Evolutionary conservation across 2,113 vertebrate genomes (phyloP).

Genomic region (Entomyzon cyanotis): DNA sequence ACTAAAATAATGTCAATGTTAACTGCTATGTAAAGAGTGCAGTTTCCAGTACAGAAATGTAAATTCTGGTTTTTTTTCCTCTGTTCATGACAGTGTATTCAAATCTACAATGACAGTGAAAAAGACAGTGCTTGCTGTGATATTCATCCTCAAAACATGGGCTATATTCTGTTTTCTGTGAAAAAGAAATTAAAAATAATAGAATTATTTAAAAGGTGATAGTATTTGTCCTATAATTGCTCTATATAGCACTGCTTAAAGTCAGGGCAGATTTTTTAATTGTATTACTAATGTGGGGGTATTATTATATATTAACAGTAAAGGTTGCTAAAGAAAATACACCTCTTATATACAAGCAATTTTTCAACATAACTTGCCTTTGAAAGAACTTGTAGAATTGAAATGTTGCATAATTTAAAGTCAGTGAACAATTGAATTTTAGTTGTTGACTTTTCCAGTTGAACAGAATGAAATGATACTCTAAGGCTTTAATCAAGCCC

Average conservation of each 20-base stretch:
- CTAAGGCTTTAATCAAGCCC: background rate
- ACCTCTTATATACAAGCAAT: rapidly evolving
- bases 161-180: background rate
- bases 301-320: background rate
- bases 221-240: background rate
- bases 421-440: background rate
- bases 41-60: background rate
- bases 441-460: constrained; percentile 6
- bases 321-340: background rate
- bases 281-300: background rate
- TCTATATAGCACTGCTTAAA: background rate
- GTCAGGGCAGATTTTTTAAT: background rate
- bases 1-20: background rate
- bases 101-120: background rate
- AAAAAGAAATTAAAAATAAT: background rate
- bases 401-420: background rate
- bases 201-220: background rate
- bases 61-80: background rate
- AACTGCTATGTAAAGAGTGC: background rate
- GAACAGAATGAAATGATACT: background rate
- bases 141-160: background rate
- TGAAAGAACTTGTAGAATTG: background rate
- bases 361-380: background rate
- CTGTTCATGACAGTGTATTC: background rate
- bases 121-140: background rate